Evolutionary conservation across 2,888 invertebrate species (phyloP), one percentile per base, ranked within the genome.

Genomic region (Actias luna): DNA sequence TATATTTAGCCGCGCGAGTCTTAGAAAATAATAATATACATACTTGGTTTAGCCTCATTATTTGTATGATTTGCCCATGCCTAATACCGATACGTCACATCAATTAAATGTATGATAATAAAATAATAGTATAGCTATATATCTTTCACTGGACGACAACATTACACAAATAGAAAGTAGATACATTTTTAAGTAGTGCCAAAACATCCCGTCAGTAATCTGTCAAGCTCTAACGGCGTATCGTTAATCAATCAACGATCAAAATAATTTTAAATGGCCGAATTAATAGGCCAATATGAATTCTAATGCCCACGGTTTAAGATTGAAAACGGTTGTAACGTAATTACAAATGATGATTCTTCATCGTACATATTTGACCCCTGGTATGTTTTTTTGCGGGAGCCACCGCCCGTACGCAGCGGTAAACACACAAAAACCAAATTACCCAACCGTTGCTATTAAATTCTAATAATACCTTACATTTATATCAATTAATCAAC

Each of bases 221-320:
- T 52, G 59, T 63, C 59, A 55, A 36, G 52, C 55, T 52, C 55
- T 63, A 63, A 63, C 59, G 59, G 63, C 31, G 59, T 52, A 46
- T 59, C 39, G 52, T 63, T 63, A 60, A 63, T 63, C 59, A 63
- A 63, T 63, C 63, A 60, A 8, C n/a, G 63, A 63, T 63, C 63
- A 63, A 55, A 63, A 59, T 55, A 29, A 39, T 29, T 36, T 59
- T 55, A 59, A 39, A 31, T 22, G 33, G 22, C 25, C 5, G 14
- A 55, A 29, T 22, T 25, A 2, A 31, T 42, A 62, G 31, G 8
- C 57, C 1, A 42, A 42, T 29, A 25, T 58, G 12, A 25, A 62
- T 18, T 42, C 39, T 62, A 57, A 8, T 1, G 2, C 1, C 10
- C 0, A 18, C 5, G 2, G 22, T 7, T 3, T 39, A 61, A 39